These are phyloP conservation scores for Mimumesa dahlbomi DNA, from an alignment of 2,888 invertebrate species.

Conservation along the genomic window DNA sequence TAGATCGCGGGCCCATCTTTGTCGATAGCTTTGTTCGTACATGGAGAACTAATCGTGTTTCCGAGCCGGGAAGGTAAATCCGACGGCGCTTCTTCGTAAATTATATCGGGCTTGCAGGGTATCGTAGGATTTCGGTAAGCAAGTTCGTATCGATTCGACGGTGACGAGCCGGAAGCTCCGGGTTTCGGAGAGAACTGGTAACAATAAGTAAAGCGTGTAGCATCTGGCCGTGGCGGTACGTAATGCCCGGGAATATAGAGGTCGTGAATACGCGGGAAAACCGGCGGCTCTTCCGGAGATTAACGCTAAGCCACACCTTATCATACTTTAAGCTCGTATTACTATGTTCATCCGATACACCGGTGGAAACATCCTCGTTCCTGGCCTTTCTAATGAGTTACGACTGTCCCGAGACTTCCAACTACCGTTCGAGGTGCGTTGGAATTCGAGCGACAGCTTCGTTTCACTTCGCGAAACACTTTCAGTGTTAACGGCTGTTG, in stretches of 20 bases:
- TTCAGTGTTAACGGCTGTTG: not conserved
- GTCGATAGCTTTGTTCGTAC: no score
- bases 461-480: slow-evolving; percentile 25
- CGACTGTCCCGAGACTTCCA: slow-evolving; percentile 34
- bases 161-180: no score
- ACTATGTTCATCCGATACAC: slow-evolving; percentile 51
- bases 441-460: slow-evolving; percentile 52
- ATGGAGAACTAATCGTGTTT: no score
- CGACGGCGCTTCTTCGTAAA: no score
- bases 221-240: slow-evolving; percentile 70
- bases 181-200: slow-evolving; percentile 9
- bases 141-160: no score
- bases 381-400: slow-evolving; percentile 46
- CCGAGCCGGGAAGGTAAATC: no score
- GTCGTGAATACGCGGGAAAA: slow-evolving; percentile 42
- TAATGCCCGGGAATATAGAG: slow-evolving; percentile 66
- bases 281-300: slow-evolving; percentile 61
- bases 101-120: no score
- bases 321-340: slow-evolving; percentile 68
- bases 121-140: no score
- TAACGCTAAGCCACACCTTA: slow-evolving; percentile 70
- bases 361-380: slow-evolving; percentile 32
- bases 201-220: slow-evolving; percentile 43
- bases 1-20: no score
- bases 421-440: no score